Percentiles rank a stretch among this genome's conserved stretches.
Conservation (phyloP, 2,888 invertebrate species). For the Macropis europaea region DNA sequence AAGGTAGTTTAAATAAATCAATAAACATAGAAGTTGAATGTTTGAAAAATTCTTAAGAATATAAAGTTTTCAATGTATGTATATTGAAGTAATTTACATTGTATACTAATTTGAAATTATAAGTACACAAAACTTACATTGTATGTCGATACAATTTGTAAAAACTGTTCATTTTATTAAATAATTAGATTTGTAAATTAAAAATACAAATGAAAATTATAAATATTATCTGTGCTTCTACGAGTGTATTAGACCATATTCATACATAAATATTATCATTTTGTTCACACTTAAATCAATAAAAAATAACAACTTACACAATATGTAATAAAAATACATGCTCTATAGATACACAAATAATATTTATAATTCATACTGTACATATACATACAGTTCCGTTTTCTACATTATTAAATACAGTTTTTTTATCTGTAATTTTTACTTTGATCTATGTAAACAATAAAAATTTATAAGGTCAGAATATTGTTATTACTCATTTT, state of each 20-base stretch:
- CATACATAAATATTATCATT: too few species aligned
- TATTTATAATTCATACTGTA: neutral
- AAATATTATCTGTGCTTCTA: neutral
- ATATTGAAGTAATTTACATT: neutral
- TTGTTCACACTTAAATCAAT: too few species aligned
- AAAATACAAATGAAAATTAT: neutral
- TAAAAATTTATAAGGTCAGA: constrained; percentile 4
- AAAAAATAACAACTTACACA: constrained; percentile 2
- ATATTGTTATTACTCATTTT: neutral
- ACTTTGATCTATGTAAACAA: neutral
- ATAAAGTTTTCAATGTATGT: neutral
- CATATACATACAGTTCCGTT: constrained; percentile 9
- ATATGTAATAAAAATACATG: neutral
- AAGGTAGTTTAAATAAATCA: too few species aligned
- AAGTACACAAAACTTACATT: neutral
- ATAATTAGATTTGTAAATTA: neutral
- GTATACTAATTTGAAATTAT: neutral
- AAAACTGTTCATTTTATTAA: neutral
- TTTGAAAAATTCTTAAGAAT: neutral
- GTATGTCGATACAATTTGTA: neutral
- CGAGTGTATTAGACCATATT: too few species aligned
- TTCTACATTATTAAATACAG: neutral
- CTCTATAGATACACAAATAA: neutral
- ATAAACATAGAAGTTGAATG: too few species aligned
- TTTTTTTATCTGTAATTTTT: neutral